These are phyloP conservation scores for Lutjanus argentimaculatus DNA, from an alignment of 2,797 vertebrate species.

Conservation along the genomic window DNA sequence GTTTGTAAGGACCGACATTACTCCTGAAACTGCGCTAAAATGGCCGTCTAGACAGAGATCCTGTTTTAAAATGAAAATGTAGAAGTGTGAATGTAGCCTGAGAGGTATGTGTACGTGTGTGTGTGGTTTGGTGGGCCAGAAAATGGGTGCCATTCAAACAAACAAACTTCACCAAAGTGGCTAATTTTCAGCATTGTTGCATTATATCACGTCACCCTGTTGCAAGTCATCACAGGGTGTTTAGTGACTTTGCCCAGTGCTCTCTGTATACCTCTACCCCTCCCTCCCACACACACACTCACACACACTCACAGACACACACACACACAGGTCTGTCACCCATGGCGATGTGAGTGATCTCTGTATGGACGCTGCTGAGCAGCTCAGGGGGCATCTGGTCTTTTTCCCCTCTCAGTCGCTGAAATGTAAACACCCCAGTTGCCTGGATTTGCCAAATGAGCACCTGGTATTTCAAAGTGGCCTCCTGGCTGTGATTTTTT, in stretches of 20 bases:
- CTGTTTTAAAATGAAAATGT: too few species aligned
- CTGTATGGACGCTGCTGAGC: conserved; percentile 76
- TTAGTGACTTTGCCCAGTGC: conserved; percentile 74
- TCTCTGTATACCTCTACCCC: conserved; percentile 38
- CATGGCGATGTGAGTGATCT: conserved; percentile 81
- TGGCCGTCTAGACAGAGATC: too few species aligned
- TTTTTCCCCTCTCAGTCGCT: conserved; percentile 83
- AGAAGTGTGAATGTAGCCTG: not conserved
- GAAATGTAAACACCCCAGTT: conserved; percentile 86
- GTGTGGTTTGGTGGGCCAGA: conserved; percentile 30
- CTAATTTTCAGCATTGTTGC: conserved; percentile 67
- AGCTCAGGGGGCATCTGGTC: conserved; percentile 83
- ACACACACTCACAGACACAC: conserved; percentile 48
- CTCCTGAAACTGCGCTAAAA: too few species aligned
- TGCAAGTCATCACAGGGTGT: conserved; percentile 74
- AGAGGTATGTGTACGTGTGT: conserved; percentile 1
- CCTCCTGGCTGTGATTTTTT: conserved; percentile 78
- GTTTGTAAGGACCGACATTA: too few species aligned
- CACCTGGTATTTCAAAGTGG: conserved; percentile 87
- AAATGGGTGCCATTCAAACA: conserved; percentile 49
- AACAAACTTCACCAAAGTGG: conserved; percentile 46
- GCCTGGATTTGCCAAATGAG: conserved; percentile 85
- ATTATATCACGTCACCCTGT: conserved; percentile 61
- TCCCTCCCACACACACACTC: conserved; percentile 3
- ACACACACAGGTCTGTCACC: conserved; percentile 76